These are phyloP conservation scores for Ditula angustiorana DNA, from an alignment of 2,888 invertebrate genomes.

Conservation along the genomic window DNA sequence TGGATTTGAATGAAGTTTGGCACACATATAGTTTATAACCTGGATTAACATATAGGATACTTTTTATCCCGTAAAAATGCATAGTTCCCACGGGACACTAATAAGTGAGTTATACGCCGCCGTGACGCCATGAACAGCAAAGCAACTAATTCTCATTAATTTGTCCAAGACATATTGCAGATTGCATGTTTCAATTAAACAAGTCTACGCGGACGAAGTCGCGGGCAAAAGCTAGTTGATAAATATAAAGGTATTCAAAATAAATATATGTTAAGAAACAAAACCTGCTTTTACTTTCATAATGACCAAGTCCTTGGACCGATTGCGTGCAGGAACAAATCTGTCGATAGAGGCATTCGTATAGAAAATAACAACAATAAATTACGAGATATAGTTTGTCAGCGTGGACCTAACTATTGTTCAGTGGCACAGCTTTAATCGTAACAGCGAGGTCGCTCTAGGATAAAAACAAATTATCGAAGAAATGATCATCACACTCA, in stretches of 20 bases:
- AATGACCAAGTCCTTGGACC: constrained; percentile 61
- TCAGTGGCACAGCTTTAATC: constrained; percentile 8
- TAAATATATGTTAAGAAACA: not conserved
- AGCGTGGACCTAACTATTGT: constrained; percentile 38
- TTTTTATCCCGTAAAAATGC: too few relatives aligned
- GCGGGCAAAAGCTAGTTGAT: too few relatives aligned
- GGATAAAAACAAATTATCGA: not conserved
- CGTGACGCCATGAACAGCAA: too few relatives aligned
- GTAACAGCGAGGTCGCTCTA: constrained; percentile 7
- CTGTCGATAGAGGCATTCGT: constrained; percentile 24
- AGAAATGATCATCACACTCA: not conserved
- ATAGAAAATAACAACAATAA: constrained; percentile 52
- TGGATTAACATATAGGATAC: too few relatives aligned
- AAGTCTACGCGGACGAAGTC: too few relatives aligned
- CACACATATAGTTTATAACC: too few relatives aligned
- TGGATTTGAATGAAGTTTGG: too few relatives aligned
- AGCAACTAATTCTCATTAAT: too few relatives aligned
- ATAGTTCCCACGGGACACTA: too few relatives aligned
- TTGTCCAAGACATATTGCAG: too few relatives aligned
- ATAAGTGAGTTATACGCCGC: too few relatives aligned
- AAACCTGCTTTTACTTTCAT: constrained; percentile 15
- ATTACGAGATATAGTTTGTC: constrained; percentile 49
- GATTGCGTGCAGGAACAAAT: constrained; percentile 53
- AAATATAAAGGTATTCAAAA: not conserved
- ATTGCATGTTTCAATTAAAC: too few relatives aligned